A percentile compares a stretch with the other conserved stretches of the same genome.
These are phyloP conservation scores for Chymomyza procnemis DNA, from an alignment of 2,888 invertebrate genomes.

Conservation along the genomic window DNA sequence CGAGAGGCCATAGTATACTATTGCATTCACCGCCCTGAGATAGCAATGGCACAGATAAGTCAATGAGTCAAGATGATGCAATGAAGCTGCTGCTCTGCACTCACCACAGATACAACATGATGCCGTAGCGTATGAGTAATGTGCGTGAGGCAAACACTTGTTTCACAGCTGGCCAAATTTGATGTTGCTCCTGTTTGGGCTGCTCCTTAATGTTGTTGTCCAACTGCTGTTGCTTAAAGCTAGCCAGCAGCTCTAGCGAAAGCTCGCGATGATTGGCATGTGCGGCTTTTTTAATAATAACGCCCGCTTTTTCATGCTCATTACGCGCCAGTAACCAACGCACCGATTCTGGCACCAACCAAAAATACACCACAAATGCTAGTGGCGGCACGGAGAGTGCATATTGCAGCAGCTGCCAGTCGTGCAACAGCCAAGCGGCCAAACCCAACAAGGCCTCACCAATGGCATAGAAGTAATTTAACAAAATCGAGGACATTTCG, in stretches of 20 bases:
- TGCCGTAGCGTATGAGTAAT: constrained; percentile 78
- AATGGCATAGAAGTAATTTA: constrained; percentile 83
- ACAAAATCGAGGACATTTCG: constrained; percentile 82
- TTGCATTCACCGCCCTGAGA: constrained; percentile 82
- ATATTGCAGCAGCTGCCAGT: constrained; percentile 82
- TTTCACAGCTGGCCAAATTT: constrained; percentile 78
- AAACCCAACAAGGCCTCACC: constrained; percentile 83
- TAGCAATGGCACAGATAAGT: not conserved
- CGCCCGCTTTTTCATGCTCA: constrained; percentile 80
- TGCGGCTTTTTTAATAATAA: constrained; percentile 81
- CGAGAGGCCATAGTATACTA: constrained; percentile 85
- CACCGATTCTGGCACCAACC: constrained; percentile 83
- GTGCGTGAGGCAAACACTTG: constrained; percentile 79
- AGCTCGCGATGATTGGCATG: constrained; percentile 80
- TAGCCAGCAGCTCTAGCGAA: constrained; percentile 78
- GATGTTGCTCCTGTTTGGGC: constrained; percentile 30
- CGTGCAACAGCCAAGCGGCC: constrained; percentile 81
- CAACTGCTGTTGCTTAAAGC: constrained; percentile 75
- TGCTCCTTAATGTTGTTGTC: constrained; percentile 28
- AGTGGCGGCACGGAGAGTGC: constrained; percentile 82
- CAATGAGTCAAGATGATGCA: not conserved
- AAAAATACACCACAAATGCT: constrained; percentile 81
- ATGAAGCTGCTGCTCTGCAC: constrained; percentile 4
- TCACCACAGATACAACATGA: constrained; percentile 80
- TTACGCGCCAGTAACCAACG: constrained; percentile 83